These are phyloP conservation scores for Pipistrellus nathusii DNA, from an alignment of 2,797 vertebrate genomes.

Conservation along the genomic window DNA sequence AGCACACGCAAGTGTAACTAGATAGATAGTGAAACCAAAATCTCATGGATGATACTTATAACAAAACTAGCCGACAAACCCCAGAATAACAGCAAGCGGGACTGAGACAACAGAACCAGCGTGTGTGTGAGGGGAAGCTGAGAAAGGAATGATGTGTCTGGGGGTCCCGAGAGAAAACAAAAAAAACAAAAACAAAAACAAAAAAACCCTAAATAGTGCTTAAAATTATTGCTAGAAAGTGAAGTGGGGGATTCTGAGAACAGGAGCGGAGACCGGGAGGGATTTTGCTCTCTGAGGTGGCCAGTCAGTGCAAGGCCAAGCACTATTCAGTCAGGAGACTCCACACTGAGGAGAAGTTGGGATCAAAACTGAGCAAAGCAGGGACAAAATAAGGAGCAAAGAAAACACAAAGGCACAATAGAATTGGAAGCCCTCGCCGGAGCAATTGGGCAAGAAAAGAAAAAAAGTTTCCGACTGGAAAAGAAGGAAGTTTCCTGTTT, in stretches of 20 bases:
- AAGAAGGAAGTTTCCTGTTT: neutral
- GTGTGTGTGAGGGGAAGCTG: neutral
- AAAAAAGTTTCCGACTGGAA: neutral
- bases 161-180: neutral
- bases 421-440: neutral
- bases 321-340: neutral
- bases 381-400: neutral
- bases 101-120: neutral
- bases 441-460: neutral
- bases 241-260: neutral
- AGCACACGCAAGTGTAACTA: neutral
- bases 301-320: neutral
- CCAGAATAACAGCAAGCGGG: neutral
- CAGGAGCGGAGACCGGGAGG: neutral
- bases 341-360: neutral
- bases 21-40: constrained; percentile 1
- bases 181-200: no score
- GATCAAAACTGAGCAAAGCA: neutral
- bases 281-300: neutral
- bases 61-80: neutral
- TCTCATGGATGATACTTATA: neutral
- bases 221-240: neutral
- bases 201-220: neutral
- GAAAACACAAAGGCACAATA: neutral
- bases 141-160: neutral